Conservation (phyloP, 2,888 invertebrate genomes). For the Scaptomyza parva region DNA sequence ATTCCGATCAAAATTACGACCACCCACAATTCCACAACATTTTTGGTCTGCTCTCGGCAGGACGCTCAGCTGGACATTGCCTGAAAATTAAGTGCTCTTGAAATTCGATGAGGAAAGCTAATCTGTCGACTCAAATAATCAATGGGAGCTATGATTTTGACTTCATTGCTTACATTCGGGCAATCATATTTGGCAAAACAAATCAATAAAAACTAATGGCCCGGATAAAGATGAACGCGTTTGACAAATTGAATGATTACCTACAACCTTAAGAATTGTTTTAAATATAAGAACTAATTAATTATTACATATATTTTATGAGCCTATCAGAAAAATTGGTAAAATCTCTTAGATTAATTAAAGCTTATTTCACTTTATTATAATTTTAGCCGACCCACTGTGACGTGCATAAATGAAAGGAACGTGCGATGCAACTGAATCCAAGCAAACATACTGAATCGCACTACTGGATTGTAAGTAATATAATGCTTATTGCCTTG, state of each 20-base stretch:
- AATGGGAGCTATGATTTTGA: slow-evolving; percentile 18
- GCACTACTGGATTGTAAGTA: slow-evolving; percentile 85
- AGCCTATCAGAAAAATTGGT: too few relatives aligned
- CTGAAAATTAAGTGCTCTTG: slow-evolving; percentile 61
- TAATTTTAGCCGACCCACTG: slow-evolving; percentile 79
- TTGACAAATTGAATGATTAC: slow-evolving; percentile 4
- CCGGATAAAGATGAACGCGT: slow-evolving; percentile 24
- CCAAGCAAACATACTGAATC: slow-evolving; percentile 83
- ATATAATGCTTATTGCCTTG: slow-evolving; percentile 43
- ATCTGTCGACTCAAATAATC: slow-evolving; percentile 57
- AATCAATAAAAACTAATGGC: slow-evolving; percentile 63
- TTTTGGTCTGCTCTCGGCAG: slow-evolving; percentile 19
- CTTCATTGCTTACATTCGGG: slow-evolving; percentile 45
- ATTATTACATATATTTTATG: background rate
- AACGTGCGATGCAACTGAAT: slow-evolving; percentile 85
- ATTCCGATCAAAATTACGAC: background rate
- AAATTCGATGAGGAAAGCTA: slow-evolving; percentile 70
- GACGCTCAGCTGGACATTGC: slow-evolving; percentile 25
- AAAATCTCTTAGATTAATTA: slow-evolving; percentile 18
- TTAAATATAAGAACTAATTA: background rate
- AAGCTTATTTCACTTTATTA: background rate
- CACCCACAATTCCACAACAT: background rate
- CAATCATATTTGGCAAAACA: slow-evolving; percentile 66
- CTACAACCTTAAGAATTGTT: background rate
- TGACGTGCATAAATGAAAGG: slow-evolving; percentile 82